Evolutionary conservation across 1,140 invertebrate species (phyloP).

Genomic region (Trachelipus rathkii): DNA sequence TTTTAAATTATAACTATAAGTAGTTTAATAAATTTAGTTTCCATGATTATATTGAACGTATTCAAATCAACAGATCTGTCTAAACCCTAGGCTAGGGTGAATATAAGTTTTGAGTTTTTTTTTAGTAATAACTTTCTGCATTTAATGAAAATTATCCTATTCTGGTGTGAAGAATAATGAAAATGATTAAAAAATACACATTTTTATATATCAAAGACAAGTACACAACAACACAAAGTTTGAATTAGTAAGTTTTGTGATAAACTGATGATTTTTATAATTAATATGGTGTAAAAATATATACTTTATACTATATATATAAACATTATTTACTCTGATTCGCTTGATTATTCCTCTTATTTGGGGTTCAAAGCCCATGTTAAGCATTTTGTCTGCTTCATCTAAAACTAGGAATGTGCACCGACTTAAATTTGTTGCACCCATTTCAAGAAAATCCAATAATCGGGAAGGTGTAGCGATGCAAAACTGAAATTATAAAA

Average conservation of each 20-base stretch:
- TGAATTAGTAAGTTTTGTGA: not conserved
- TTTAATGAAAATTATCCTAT: not conserved
- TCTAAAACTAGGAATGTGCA: slow-evolving; percentile 94
- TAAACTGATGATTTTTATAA: not conserved
- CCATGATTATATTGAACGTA: too few species aligned
- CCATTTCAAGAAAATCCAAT: slow-evolving; percentile 88
- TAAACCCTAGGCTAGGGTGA: too few species aligned
- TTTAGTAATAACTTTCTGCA: too few species aligned
- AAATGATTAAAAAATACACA: not conserved
- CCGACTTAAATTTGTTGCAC: slow-evolving; percentile 76
- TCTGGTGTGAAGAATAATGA: not conserved
- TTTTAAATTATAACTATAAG: too few species aligned
- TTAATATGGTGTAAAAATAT: too few species aligned
- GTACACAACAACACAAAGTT: not conserved
- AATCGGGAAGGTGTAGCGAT: slow-evolving; percentile 92
- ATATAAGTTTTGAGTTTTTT: too few species aligned
- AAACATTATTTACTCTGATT: slow-evolving; percentile 63
- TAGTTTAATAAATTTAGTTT: too few species aligned
- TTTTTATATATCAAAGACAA: too few species aligned
- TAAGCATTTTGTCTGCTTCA: slow-evolving; percentile 97
- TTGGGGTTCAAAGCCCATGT: slow-evolving; percentile 99
- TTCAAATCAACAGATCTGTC: too few species aligned
- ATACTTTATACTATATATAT: too few species aligned
- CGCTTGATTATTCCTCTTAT: slow-evolving; percentile 94
- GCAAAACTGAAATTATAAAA: too few species aligned